Conservation (phyloP, 2,113 vertebrate species). For the Etia nguti region DNA sequence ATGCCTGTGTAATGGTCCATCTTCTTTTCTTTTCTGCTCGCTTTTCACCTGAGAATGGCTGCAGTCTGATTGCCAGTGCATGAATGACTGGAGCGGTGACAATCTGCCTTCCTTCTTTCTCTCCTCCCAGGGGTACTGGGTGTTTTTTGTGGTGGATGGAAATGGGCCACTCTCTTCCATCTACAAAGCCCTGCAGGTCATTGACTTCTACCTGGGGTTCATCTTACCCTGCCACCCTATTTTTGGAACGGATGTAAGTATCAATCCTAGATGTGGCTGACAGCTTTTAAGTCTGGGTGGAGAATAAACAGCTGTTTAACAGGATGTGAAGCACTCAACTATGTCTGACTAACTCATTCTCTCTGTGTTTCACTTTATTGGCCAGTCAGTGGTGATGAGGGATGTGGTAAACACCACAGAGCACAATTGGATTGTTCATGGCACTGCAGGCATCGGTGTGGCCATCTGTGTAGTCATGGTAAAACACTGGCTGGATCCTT, state of each 20-base stretch:
- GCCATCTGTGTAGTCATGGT: slow-evolving; percentile 63
- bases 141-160: slow-evolving; percentile 66
- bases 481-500: background rate
- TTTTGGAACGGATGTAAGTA: slow-evolving; percentile 65
- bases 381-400: slow-evolving; percentile 51
- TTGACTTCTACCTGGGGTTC: slow-evolving; percentile 65
- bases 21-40: background rate
- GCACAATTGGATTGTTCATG: slow-evolving; percentile 59
- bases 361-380: background rate
- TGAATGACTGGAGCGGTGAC: slow-evolving; percentile 7
- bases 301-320: background rate
- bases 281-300: background rate
- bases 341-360: background rate
- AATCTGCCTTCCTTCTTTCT: background rate
- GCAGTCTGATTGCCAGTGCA: background rate
- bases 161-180: slow-evolving; percentile 61
- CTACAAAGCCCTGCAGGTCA: slow-evolving; percentile 67
- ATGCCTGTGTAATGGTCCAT: background rate
- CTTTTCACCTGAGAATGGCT: slow-evolving; percentile 18
- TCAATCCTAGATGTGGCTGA: background rate
- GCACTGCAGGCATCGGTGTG: slow-evolving; percentile 48
- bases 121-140: slow-evolving; percentile 62
- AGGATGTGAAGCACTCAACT: background rate
- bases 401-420: slow-evolving; percentile 50
- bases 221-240: slow-evolving; percentile 56